A percentile compares a stretch with the other conserved stretches of the same genome.
Evolutionary conservation across 2,888 invertebrate species (phyloP).

Genomic region (Odontothrips loti): DNA sequence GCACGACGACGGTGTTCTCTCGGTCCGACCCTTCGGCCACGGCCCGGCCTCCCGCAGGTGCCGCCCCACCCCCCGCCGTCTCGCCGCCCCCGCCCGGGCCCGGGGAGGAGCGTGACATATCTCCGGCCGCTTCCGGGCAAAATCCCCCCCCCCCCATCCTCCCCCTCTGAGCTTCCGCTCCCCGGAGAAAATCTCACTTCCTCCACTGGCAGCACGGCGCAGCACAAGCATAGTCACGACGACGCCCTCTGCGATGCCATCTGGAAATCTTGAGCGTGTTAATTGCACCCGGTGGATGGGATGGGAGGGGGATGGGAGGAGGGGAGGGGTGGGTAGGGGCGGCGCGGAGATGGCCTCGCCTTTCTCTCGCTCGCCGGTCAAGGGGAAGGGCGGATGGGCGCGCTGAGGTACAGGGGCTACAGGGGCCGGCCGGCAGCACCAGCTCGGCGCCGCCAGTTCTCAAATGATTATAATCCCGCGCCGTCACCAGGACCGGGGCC

Average conservation of each 20-base stretch:
- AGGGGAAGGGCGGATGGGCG: background rate
- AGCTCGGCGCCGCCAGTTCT: background rate
- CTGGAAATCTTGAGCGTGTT: slow-evolving; percentile 1
- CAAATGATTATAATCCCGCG: background rate
- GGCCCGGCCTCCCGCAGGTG: no score
- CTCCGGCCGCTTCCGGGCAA: background rate
- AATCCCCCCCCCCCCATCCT: no score
- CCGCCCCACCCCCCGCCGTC: no score
- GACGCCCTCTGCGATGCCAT: background rate
- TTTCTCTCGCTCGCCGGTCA: background rate
- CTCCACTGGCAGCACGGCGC: background rate
- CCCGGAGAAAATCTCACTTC: slow-evolving; percentile 6
- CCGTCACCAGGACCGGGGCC: background rate
- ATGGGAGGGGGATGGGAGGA: background rate
- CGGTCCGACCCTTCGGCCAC: no score
- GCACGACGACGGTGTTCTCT: no score
- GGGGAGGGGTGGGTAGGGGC: background rate
- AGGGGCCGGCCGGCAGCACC: no score
- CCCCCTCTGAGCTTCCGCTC: background rate
- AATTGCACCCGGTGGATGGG: background rate
- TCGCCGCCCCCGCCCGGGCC: background rate
- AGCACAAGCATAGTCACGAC: no score
- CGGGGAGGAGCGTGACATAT: background rate
- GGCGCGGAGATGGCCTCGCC: background rate
- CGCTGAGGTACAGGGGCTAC: background rate